A percentile compares a stretch with the other conserved stretches of the same genome.
Conservation (phyloP, 2,888 invertebrate species). For the Archaeoteleia sp. region DNA sequence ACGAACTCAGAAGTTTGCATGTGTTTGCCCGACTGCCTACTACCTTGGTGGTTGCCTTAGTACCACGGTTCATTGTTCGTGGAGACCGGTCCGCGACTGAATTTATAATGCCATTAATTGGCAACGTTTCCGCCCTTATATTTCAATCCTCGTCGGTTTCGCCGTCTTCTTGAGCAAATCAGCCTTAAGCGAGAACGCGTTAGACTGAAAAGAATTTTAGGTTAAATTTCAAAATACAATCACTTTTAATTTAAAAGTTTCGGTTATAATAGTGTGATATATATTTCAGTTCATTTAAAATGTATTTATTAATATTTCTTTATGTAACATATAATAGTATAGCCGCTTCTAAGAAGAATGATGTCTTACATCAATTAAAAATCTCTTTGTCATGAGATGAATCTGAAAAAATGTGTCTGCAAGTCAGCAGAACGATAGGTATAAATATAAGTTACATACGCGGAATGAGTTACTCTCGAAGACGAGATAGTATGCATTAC, state of each 20-base stretch:
- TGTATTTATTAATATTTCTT: no score
- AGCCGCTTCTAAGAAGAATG: slow-evolving; percentile 18
- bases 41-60: slow-evolving; percentile 27
- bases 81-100: slow-evolving; percentile 59
- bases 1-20: slow-evolving; percentile 40
- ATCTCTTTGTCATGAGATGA: slow-evolving; percentile 30
- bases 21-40: slow-evolving; percentile 30
- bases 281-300: no score
- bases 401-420: slow-evolving; percentile 19
- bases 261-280: no score
- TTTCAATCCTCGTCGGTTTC: slow-evolving; percentile 60
- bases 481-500: slow-evolving; percentile 37
- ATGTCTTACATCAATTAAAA: slow-evolving; percentile 32
- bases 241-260: slow-evolving; percentile 6
- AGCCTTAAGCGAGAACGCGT: slow-evolving; percentile 10
- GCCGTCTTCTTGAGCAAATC: slow-evolving; percentile 19
- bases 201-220: background rate
- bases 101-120: slow-evolving; percentile 71
- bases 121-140: slow-evolving; percentile 66
- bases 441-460: slow-evolving; percentile 7
- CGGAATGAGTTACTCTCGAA: slow-evolving; percentile 21
- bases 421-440: slow-evolving; percentile 38
- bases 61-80: slow-evolving; percentile 60
- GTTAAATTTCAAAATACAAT: background rate
- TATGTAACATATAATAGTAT: slow-evolving; percentile 7